These are phyloP conservation scores for Cantharis rustica DNA, from an alignment of 2,888 invertebrate genomes.

Conservation along the genomic window DNA sequence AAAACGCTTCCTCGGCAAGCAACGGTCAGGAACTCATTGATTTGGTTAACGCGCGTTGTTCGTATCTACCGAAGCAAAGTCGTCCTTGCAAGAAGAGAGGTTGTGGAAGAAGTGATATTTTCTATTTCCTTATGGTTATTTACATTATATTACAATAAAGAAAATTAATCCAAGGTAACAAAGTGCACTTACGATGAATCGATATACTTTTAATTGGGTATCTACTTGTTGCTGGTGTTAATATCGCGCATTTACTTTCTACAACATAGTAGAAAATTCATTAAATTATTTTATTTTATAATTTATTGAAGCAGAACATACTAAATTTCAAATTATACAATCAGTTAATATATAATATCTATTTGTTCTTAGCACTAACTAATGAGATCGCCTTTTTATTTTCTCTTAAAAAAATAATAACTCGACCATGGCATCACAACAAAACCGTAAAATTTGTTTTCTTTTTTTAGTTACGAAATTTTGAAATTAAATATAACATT, in stretches of 20 bases:
- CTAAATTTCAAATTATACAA: neutral
- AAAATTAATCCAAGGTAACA: neutral
- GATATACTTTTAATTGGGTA: neutral
- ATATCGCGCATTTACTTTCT: neutral
- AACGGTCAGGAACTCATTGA: slow-evolving; percentile 1
- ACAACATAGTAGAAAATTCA: neutral
- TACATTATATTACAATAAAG: neutral
- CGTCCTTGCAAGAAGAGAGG: neutral
- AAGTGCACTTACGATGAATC: neutral
- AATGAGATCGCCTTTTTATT: neutral
- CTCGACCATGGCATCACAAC: too few species aligned
- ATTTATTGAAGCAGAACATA: neutral
- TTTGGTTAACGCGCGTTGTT: neutral
- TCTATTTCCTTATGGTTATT: neutral
- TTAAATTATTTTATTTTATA: neutral
- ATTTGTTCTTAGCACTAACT: neutral
- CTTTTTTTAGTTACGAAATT: neutral
- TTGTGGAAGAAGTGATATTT: neutral
- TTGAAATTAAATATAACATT: too few species aligned
- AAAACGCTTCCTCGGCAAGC: neutral
- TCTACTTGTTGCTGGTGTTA: too few species aligned
- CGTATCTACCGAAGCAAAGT: neutral
- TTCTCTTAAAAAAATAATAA: too few species aligned
- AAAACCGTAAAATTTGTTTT: neutral
- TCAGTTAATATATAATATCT: neutral